Evolutionary conservation across 2,113 vertebrate species (phyloP).

Genomic region (Progne subis): DNA sequence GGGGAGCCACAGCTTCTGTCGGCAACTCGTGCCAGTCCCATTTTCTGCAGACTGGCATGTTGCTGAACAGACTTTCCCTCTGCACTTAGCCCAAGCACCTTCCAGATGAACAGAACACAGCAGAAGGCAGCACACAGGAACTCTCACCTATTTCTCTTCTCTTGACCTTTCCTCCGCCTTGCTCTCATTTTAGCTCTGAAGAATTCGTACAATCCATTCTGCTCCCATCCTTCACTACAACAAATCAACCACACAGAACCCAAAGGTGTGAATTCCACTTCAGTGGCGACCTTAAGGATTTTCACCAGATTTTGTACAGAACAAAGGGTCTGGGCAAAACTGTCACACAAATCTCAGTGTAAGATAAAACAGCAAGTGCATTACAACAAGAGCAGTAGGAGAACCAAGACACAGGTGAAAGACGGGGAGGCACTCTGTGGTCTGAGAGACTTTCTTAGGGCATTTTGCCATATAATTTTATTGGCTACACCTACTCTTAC

Average conservation of each 20-base stretch:
- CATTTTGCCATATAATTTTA: not conserved
- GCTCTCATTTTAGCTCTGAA: conserved; percentile 98
- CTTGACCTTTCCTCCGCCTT: conserved; percentile 91
- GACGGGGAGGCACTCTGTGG: not conserved
- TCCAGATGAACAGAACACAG: not conserved
- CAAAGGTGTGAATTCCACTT: fast-evolving
- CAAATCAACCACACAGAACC: not conserved
- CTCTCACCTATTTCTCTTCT: conserved; percentile 90
- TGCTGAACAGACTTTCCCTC: not conserved
- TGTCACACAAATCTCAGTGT: not conserved
- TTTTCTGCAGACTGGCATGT: not conserved
- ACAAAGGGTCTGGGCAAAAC: not conserved
- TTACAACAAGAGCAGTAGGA: not conserved
- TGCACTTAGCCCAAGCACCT: not conserved
- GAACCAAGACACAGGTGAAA: not conserved
- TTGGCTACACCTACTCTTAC: conserved; percentile 65
- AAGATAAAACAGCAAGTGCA: not conserved
- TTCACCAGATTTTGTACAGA: not conserved
- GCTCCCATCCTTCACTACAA: conserved; percentile 96
- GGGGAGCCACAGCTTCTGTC: not conserved
- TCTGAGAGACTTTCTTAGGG: not conserved
- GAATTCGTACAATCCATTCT: conserved; percentile 97
- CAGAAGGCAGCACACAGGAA: not conserved
- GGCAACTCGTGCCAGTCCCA: fast-evolving
- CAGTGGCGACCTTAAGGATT: not conserved